Base-by-base conservation (phyloP, 2,888 invertebrate species). In the Dryobota labecula region DNA sequence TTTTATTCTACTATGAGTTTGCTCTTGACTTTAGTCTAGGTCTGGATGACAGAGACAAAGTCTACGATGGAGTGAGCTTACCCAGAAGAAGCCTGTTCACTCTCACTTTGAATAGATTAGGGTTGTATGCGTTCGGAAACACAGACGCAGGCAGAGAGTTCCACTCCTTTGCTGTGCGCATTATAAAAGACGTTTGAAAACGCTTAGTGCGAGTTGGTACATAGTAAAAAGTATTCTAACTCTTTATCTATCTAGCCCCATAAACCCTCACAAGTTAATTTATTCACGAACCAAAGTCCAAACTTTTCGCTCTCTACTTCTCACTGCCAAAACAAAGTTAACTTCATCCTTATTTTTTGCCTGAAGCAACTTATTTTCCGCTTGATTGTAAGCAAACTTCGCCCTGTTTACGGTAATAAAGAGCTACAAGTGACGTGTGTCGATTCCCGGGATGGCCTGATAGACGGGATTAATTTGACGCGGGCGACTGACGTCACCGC, bases 381-480 rank as follows among this genome's bases (percentile, higher is more conserved):
- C 51, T 70, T 53, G 65, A 66, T 70, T 62, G 64, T 63, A 24
- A 67, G 45, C 47, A 53, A 80, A 60, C 65, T 66, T 56, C 20
- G 15, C 33, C 36, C 54, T 73, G 27, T 74, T 65, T 47, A 69
- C 64, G 53, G 66, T 69, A 70, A 68, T 73, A 67, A 49, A 70
- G 72, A 70, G 71, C 38, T 60, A 80, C 71, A 65, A 64, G 77
- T 71, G 76, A 67, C 72, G 60, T 73, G 63, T 76, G 78, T 70
- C 75, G 74, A 82, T 73, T 66, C 67, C 70, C 54, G 53, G 54
- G 72, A 79, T 70, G 58, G 70, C 70, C 79, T 87, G 85, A 87
- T 86, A 65, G 80, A 86, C 82, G 79, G 82, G 82, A 82, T 85
- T 90, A 88, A 90, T 89, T 86, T 85, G 82, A 86, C 80, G 73